Evolutionary conservation across 2,888 invertebrate species (phyloP).

Genomic region (Stratiomys singularior): DNA sequence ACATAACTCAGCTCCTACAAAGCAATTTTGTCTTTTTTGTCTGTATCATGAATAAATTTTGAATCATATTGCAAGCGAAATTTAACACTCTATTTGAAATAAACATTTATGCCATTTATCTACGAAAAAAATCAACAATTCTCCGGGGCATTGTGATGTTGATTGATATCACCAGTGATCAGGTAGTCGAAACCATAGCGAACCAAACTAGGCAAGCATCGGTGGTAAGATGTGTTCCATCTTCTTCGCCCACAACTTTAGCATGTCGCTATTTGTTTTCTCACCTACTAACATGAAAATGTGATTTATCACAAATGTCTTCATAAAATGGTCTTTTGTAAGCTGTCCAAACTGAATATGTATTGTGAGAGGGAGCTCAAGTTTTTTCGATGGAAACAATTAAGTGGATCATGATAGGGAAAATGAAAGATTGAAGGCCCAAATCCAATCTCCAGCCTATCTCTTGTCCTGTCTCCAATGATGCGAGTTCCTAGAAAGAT

Average conservation of each 20-base stretch:
- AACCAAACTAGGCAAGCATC: neutral
- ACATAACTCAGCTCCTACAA: neutral
- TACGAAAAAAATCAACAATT: neutral
- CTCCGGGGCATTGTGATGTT: neutral
- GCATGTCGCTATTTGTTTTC: slow-evolving; percentile 8
- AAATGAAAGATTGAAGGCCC: neutral
- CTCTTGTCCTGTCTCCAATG: too few relatives aligned
- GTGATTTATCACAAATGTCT: slow-evolving; percentile 20
- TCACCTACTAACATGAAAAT: slow-evolving; percentile 20
- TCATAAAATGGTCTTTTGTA: slow-evolving; percentile 5
- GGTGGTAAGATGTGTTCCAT: neutral
- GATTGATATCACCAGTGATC: slow-evolving; percentile 16
- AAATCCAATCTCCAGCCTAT: too few relatives aligned
- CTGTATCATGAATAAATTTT: neutral
- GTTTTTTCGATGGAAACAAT: neutral
- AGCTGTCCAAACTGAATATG: neutral
- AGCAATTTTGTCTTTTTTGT: too few relatives aligned
- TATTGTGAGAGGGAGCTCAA: neutral
- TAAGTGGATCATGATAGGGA: neutral
- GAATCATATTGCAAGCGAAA: neutral
- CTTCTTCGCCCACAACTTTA: neutral
- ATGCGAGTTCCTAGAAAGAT: too few relatives aligned
- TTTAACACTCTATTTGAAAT: neutral
- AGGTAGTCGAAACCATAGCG: neutral
- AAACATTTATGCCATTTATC: neutral